Evolutionary conservation across 1,140 invertebrate species (phyloP).

Genomic region (Micrasema minimum): DNA sequence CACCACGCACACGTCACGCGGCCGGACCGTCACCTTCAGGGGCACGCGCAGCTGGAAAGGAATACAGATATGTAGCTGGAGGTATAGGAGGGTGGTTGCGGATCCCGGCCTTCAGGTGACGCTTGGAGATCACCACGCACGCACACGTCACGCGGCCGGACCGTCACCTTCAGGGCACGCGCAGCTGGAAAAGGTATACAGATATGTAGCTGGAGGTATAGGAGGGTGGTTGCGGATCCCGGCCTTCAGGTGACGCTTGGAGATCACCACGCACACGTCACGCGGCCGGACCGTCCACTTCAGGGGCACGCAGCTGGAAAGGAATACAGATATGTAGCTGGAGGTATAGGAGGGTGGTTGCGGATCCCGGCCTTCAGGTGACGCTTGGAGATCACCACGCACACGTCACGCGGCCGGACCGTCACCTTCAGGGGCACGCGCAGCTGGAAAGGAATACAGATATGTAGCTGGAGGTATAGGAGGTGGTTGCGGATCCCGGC

Average conservation of each 20-base stretch:
- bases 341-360: conserved; percentile 89
- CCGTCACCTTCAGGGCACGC: conserved; percentile 84
- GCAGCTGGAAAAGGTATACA: conserved; percentile 76
- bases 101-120: conserved; percentile 87
- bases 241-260: too few relatives aligned
- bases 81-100: conserved; percentile 93
- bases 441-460: too few relatives aligned
- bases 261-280: too few relatives aligned
- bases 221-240: too few relatives aligned
- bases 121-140: conserved; percentile 84
- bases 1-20: conserved; percentile 86
- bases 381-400: conserved; percentile 86
- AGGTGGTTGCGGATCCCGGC: conserved; percentile 93
- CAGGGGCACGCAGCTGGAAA: too few relatives aligned
- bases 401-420: conserved; percentile 84
- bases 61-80: too few relatives aligned
- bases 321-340: too few relatives aligned
- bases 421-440: conserved; percentile 85
- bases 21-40: conserved; percentile 82
- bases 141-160: conserved; percentile 89
- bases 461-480: too few relatives aligned
- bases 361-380: conserved; percentile 91
- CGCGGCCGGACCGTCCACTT: too few relatives aligned
- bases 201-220: too few relatives aligned
- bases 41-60: conserved; percentile 85